Percentiles rank a stretch among this genome's conserved stretches.
Conservation (phyloP, 2,113 vertebrate species). For the Eleginops maclovinus region DNA sequence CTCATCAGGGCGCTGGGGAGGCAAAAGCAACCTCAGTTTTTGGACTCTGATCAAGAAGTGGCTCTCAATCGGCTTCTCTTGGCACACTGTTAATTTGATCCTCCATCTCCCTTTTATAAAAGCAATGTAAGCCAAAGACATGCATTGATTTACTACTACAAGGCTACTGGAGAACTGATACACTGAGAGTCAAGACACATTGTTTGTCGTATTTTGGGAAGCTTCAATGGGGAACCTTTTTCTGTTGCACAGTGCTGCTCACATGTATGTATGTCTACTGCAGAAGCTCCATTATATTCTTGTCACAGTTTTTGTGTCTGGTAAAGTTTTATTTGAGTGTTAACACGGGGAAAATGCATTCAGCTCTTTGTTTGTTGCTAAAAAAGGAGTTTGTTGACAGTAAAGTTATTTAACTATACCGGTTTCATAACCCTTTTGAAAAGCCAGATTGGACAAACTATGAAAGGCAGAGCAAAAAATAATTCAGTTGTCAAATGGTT, state of each 20-base stretch:
- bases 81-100: constrained; percentile 53
- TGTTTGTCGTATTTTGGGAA: constrained; percentile 42
- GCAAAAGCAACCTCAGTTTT: constrained; percentile 46
- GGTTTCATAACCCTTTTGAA: not conserved
- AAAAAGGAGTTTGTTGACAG: constrained; percentile 16
- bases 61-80: constrained; percentile 39
- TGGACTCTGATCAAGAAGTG: constrained; percentile 66
- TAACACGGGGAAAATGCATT: not conserved
- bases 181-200: constrained; percentile 33
- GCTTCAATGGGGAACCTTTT: constrained; percentile 31
- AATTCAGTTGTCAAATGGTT: too few species aligned
- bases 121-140: constrained; percentile 26
- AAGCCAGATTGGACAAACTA: not conserved
- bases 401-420: not conserved
- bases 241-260: constrained; percentile 18
- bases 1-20: constrained; percentile 45
- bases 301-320: not conserved
- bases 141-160: constrained; percentile 45
- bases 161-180: constrained; percentile 15
- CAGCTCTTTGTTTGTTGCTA: not conserved
- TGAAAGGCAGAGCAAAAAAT: not conserved
- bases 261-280: constrained; percentile 41
- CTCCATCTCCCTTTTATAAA: constrained; percentile 34
- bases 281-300: constrained; percentile 17
- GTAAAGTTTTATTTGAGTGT: constrained; percentile 4